Evolutionary conservation across 2,888 invertebrate species (phyloP).

Genomic region (Chironomus tentans): DNA sequence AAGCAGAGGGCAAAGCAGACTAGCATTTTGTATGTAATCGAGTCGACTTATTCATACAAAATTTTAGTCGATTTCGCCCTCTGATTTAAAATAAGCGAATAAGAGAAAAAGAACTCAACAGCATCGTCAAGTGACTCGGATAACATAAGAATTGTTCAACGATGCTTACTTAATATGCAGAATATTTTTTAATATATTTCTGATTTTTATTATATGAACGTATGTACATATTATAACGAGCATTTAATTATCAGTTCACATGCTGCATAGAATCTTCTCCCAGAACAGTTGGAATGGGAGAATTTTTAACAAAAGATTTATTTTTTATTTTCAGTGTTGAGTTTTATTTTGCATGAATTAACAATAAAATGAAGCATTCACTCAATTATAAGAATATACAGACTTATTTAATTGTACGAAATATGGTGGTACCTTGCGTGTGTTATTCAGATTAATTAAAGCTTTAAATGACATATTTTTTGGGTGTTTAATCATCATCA

Average conservation of each 20-base stretch:
- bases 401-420: too few relatives aligned
- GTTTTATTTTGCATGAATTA: neutral
- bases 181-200: neutral
- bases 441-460: neutral
- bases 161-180: neutral
- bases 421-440: too few relatives aligned
- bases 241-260: neutral
- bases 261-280: neutral
- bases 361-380: neutral
- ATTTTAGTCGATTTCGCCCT: too few relatives aligned
- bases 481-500: neutral
- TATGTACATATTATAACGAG: neutral
- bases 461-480: neutral
- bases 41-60: too few relatives aligned
- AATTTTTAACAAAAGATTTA: neutral
- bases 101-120: neutral
- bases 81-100: neutral
- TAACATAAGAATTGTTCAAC: neutral
- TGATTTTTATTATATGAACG: too few relatives aligned
- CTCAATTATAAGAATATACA: neutral
- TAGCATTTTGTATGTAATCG: too few relatives aligned
- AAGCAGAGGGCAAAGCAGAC: too few relatives aligned
- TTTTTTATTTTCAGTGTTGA: neutral
- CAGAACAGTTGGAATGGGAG: neutral
- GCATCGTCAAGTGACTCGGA: neutral